Percentiles rank a stretch among this genome's conserved stretches.
These are phyloP conservation scores for Tetheella fluctuosa DNA, from an alignment of 2,888 invertebrate genomes.

Conservation along the genomic window DNA sequence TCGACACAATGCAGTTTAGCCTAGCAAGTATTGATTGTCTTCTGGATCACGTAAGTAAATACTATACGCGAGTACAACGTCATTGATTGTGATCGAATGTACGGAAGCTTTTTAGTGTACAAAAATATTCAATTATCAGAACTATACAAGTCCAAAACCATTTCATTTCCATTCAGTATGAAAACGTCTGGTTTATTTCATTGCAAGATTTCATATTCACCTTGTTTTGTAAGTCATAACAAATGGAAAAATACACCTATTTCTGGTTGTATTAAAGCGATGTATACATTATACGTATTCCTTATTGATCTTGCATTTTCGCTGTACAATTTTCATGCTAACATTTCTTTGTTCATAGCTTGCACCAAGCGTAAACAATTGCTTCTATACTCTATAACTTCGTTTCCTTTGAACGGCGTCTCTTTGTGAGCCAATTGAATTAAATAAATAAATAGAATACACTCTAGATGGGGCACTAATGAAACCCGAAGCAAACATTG, in stretches of 20 bases:
- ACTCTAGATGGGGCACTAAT: constrained; percentile 43
- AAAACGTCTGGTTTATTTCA: background rate
- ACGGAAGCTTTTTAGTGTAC: too few relatives aligned
- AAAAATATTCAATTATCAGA: too few relatives aligned
- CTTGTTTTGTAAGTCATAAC: background rate
- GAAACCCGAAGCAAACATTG: constrained; percentile 29
- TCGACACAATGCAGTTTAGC: too few relatives aligned
- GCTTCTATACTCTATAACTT: constrained; percentile 41
- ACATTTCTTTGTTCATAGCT: constrained; percentile 17
- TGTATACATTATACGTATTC: background rate
- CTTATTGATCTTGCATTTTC: constrained; percentile 6
- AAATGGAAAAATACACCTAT: background rate
- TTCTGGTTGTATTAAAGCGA: constrained; percentile 1
- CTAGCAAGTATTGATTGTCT: too few relatives aligned
- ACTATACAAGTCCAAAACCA: background rate
- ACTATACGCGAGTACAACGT: too few relatives aligned
- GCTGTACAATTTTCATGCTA: constrained; percentile 2
- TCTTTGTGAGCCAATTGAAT: constrained; percentile 60
- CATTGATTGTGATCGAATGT: too few relatives aligned
- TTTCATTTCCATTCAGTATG: background rate
- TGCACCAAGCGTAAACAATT: constrained; percentile 41
- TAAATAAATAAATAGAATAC: constrained; percentile 56
- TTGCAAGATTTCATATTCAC: background rate
- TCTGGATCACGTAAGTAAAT: too few relatives aligned
- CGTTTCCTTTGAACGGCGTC: constrained; percentile 52